Base-by-base conservation (phyloP, 1,140 invertebrate genomes). In the Calycopis cecrops region DNA sequence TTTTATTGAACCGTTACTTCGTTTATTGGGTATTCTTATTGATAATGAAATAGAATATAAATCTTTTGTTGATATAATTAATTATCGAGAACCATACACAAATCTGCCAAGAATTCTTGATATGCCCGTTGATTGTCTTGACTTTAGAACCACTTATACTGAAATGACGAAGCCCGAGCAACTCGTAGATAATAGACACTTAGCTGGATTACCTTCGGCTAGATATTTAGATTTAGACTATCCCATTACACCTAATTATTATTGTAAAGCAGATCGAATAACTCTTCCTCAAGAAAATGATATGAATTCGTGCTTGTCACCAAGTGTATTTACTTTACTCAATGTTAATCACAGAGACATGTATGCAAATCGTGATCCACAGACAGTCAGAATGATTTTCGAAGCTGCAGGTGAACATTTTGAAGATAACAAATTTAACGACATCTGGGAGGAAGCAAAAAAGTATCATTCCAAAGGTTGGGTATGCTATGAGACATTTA, bases 401-500 rank as follows among this genome's bases (percentile, higher is more conserved):
- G 73, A 81, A 60, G 69, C 70, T 11, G 49, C 68, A 16, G 80
- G 80, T 16, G 75, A 77, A 55, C 58, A 63, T 40, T 69, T 87
- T 44, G 68, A 56, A n/a, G 75, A 84, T 48, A 74, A 85, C 57
- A 61, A 44, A 35, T 87, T 87, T 55, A 57, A 76, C 21, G 52
- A 40, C 11, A 57, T 79, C 55, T 87, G 80, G 81, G 62, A 79
- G 34, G 62, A 76, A 54, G 81, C 84, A 17, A 71, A 74, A 62
- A 84, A 76, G 52, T 66, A 67, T 62, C 84, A 87, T 66, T 79
- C 77, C 9, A 51, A 76, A 57, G 81, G 77, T 9, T 79, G 71
- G 76, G 80, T 85, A 21, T 81, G 84, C 51, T 84, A 68, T 60
- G 79, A 84, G 69, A 82, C 83, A 38, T 86, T 85, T 58, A 60